Base-by-base conservation (phyloP, 35 echinoderm and acorn worm genomes). In the Lytechinus pictus region DNA sequence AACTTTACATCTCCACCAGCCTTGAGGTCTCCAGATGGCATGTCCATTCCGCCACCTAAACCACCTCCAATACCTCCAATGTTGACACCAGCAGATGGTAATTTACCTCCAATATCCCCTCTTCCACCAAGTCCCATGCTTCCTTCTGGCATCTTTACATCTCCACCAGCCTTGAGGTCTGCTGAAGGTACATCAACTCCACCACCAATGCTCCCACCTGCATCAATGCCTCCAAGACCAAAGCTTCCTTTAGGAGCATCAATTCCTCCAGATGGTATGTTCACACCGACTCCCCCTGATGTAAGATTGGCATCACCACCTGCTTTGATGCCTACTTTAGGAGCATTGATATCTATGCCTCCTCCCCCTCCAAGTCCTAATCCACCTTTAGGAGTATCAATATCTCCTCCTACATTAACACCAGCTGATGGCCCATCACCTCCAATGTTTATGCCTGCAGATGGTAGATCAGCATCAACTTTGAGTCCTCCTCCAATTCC, bases 241-340 rank as follows among this genome's bases (percentile, higher is more conserved):
- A 95, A 54, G 16, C 95, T 54, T 0, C 88, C 88, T 90, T 90
- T 90, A 19, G 95, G 95, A 56, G 55, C 95, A 95, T 95, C 95
- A 27, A 66, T 86, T 29, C 53, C 86, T 29, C 86, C 95, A 54
- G 29, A 44, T n/a, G 55, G 52, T 29, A 54, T 28, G 55, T 55
- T 87, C n/a, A 86, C 95, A 11, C 54, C 86, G 55, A 95, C 27
- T 52, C 86, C 86, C 89, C 86, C 95, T 27, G 88, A 90, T 28
- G 88, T 28, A 29, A 90, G 53, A 27, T 93, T 10, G 21, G 58
- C 95, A 89, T 56, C 86, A 51, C 96, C 96, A 52, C 96, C 96
- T 91, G 94, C 27, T 27, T 91, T 27, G 52, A 44, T 79, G 54
- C 89, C 58, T 54, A 55, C 72, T 28, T 51, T 55, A 14, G 95